phyloP scores from a whole-genome alignment of 2,888 invertebrate genomes.

The Poecilus cupreus region DNA sequence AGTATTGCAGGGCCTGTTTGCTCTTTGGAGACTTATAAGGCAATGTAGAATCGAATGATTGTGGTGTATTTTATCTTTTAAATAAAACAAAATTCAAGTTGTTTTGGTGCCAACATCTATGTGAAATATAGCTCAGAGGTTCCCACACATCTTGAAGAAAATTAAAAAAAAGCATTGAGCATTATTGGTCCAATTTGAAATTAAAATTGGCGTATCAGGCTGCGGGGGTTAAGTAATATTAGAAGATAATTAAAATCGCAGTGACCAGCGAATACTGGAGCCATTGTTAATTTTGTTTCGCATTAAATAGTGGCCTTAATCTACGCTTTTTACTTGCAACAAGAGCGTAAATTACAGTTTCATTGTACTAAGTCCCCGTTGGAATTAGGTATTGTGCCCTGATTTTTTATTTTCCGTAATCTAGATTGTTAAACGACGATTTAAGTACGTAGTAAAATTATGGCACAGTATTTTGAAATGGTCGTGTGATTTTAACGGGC shows the following conservation, averaged over 20 bases:
- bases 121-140: too few species aligned
- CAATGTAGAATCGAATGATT: too few species aligned
- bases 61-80: too few species aligned
- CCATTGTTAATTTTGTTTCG: too few species aligned
- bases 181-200: background rate
- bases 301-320: too few species aligned
- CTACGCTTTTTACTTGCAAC: background rate
- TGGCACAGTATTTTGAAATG: background rate
- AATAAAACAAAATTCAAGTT: too few species aligned
- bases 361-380: background rate
- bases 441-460: background rate
- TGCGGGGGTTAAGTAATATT: background rate
- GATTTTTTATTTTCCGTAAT: background rate
- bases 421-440: background rate
- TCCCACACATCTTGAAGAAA: too few species aligned
- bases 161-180: background rate
- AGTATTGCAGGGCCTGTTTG: too few species aligned
- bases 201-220: constrained; percentile 4
- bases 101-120: too few species aligned
- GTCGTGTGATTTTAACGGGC: background rate
- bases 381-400: background rate
- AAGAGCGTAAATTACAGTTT: background rate
- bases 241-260: background rate
- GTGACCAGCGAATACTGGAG: too few species aligned
- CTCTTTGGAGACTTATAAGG: too few species aligned